Evolutionary conservation across 2,113 vertebrate genomes (phyloP), one percentile per base, ranked within the genome.

Genomic region (Nyctereutes procyonoides): DNA sequence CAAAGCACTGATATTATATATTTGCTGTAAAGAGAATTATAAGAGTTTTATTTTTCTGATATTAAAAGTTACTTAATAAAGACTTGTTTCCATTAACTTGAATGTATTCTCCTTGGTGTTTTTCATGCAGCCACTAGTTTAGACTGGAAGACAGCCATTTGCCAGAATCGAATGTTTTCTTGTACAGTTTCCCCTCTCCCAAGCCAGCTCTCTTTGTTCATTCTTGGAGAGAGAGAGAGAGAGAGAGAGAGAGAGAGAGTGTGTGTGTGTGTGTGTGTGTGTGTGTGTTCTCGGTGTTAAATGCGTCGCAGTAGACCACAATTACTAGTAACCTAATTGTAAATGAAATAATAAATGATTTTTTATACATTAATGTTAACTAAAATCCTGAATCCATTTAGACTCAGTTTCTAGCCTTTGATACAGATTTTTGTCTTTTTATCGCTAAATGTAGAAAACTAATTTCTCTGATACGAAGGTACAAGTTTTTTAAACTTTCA

Each of bases 41-140:
- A 99, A 99, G 99, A 99, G 99, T 99, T 99, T 99, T 99, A 99
- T 99, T 99, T 99, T 99, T 99, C 99, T 99, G 99, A 99, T 99
- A 99, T 99, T 99, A 99, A 99, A 99, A 99, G 99, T 99, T 99
- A 99, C 99, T 99, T 99, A 99, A 99, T 99, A 99, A 99, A 99
- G 99, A 99, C 98, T 98, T 98, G 99, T 99, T 99, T 99, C 99
- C 99, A 99, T 99, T 99, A 99, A 98, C 96, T 98, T 77, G 96
- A 97, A 98, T 88, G 97, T 97, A 96, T 98, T 98, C 97, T 98
- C 97, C 80, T 95, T 93, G 88, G 73, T 98, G 74, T 97, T 97
- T 97, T 98, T 97, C 67, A 6, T 96, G 48, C 53, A 71, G 76
- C 84, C 8, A 0, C 76, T 73, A 83, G 26, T 55, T 82, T 74